These are phyloP conservation scores for Thalassoma bifasciatum DNA, from an alignment of 2,113 vertebrate species.

Conservation along the genomic window DNA sequence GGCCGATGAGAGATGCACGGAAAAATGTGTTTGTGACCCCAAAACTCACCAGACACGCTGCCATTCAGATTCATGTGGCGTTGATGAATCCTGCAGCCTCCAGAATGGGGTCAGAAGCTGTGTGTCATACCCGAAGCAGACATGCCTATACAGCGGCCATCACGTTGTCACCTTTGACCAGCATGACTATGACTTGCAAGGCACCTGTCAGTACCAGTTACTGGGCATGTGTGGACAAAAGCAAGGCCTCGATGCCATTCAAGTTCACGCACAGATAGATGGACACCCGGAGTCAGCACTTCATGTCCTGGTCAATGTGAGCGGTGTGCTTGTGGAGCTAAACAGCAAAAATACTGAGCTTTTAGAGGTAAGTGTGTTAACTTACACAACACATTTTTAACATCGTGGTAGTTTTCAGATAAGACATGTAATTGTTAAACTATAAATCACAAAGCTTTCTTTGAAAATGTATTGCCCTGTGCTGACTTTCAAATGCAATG, in stretches of 20 bases:
- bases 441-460: not conserved
- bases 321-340: slow-evolving; percentile 24
- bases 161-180: slow-evolving; percentile 45
- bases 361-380: slow-evolving; percentile 28
- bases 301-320: slow-evolving; percentile 33
- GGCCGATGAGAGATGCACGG: slow-evolving; percentile 52
- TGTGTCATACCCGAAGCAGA: not conserved
- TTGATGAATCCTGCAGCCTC: not conserved
- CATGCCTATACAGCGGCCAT: slow-evolving; percentile 23
- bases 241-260: slow-evolving; percentile 15
- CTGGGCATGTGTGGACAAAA: slow-evolving; percentile 22
- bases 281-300: slow-evolving; percentile 21
- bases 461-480: not conserved
- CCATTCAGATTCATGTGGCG: slow-evolving; percentile 16
- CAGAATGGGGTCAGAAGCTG: slow-evolving; percentile 13
- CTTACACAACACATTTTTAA: not conserved
- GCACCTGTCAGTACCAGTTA: slow-evolving; percentile 50
- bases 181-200: slow-evolving; percentile 32
- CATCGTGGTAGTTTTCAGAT: not conserved
- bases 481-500: slow-evolving; percentile 31
- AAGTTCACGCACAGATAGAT: slow-evolving; percentile 38
- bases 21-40: slow-evolving; percentile 48
- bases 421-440: slow-evolving; percentile 2
- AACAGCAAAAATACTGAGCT: slow-evolving; percentile 32
- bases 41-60: slow-evolving; percentile 33